Conservation (phyloP, 2,797 vertebrate species). For the Onychomys arenicola region DNA sequence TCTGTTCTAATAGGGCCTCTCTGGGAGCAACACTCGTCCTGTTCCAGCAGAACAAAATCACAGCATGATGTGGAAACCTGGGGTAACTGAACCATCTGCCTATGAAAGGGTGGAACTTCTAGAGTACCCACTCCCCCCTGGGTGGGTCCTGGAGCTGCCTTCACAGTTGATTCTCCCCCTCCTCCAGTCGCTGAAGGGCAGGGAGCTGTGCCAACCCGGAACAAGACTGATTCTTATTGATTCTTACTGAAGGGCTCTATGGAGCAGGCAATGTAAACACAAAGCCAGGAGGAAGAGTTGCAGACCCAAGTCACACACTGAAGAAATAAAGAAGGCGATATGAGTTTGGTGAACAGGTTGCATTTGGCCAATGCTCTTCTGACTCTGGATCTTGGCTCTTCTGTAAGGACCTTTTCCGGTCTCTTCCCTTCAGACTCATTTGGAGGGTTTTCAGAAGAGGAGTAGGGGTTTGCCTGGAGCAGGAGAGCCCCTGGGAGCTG, state of each 20-base stretch:
- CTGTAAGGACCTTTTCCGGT: neutral
- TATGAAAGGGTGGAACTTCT: constrained; percentile 81
- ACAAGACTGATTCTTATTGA: constrained; percentile 18
- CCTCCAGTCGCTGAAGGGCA: neutral
- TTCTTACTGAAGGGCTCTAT: constrained; percentile 24
- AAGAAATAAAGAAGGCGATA: neutral
- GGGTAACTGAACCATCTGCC: constrained; percentile 95
- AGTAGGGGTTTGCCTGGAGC: neutral
- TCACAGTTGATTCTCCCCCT: neutral
- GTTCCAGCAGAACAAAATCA: constrained; percentile 93
- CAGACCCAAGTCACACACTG: neutral
- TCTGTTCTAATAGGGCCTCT: constrained; percentile 90
- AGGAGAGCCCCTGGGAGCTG: neutral
- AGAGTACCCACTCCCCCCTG: constrained; percentile 33
- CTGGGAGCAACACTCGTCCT: constrained; percentile 92
- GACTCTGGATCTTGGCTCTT: neutral
- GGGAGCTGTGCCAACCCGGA: neutral
- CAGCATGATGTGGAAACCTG: constrained; percentile 89
- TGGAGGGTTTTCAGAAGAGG: neutral
- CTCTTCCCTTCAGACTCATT: neutral
- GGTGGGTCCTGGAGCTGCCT: neutral
- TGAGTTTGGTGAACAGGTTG: constrained; percentile 43
- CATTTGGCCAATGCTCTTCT: neutral
- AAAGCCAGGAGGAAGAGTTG: neutral
- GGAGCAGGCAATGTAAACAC: constrained; percentile 33